phyloP scores from a whole-genome alignment of 2,888 invertebrate species.

The Drosophila nigricruria region DNA sequence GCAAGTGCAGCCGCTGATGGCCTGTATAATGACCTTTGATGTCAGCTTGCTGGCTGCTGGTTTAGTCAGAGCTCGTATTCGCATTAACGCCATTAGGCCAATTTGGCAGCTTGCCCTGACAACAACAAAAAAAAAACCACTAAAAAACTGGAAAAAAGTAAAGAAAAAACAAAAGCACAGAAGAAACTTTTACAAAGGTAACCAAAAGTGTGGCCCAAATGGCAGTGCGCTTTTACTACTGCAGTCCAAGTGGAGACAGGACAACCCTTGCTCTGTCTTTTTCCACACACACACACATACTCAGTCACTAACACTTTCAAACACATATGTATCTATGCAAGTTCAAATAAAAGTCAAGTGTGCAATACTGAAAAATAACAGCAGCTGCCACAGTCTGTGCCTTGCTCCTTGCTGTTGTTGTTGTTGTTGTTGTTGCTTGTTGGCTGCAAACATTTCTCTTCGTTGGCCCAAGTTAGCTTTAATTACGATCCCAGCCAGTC shows the following conservation, averaged over 20 bases:
- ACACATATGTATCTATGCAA: conserved; percentile 77
- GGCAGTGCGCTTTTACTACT: conserved; percentile 31
- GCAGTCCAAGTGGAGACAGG: conserved; percentile 26
- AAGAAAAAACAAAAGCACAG: conserved; percentile 19
- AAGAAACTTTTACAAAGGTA: conserved; percentile 67
- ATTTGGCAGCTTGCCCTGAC: conserved; percentile 76
- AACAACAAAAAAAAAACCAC: conserved; percentile 22
- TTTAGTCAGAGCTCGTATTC: conserved; percentile 74
- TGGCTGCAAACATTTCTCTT: conserved; percentile 71
- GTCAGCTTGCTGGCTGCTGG: conserved; percentile 55
- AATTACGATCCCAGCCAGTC: conserved; percentile 65
- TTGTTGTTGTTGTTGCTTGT: conserved; percentile 19
- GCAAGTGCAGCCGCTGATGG: conserved; percentile 59
- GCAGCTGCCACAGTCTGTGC: conserved; percentile 39
- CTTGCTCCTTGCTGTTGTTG: conserved; percentile 9
- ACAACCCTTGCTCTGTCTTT: conserved; percentile 5
- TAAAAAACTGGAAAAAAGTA: background rate
- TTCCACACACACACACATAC: background rate
- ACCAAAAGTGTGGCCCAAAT: conserved; percentile 60
- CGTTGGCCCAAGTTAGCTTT: conserved; percentile 73
- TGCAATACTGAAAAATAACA: conserved; percentile 53
- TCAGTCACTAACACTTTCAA: background rate
- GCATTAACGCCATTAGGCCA: conserved; percentile 82
- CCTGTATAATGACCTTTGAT: conserved; percentile 66
- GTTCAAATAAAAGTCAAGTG: conserved; percentile 79